Evolutionary conservation across 1,140 invertebrate genomes (phyloP).

Genomic region (Achroia grisella): DNA sequence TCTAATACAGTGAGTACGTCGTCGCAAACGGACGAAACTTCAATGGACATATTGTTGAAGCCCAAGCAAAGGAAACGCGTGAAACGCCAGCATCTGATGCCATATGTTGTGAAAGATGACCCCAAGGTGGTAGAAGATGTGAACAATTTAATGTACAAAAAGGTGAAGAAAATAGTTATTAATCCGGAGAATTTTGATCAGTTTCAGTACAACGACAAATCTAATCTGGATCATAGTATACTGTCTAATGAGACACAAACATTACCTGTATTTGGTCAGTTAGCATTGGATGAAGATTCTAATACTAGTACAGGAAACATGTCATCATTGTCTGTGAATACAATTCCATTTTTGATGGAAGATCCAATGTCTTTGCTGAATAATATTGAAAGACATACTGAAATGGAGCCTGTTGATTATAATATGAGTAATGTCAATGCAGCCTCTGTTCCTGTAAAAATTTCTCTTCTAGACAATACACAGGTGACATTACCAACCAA

Average conservation of each 20-base stretch:
- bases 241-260: not conserved
- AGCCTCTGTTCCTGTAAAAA: not conserved
- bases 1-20: not conserved
- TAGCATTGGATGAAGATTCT: constrained; percentile 34
- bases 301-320: constrained; percentile 27
- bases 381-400: constrained; percentile 29
- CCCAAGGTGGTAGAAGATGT: not conserved
- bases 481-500: constrained; percentile 18
- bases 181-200: constrained; percentile 9
- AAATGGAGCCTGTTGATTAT: not conserved
- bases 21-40: constrained; percentile 21
- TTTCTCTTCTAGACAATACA: constrained; percentile 26
- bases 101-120: constrained; percentile 18
- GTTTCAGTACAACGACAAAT: not conserved
- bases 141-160: not conserved
- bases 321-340: constrained; percentile 20
- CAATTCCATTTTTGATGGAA: constrained; percentile 13
- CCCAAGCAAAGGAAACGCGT: constrained; percentile 9
- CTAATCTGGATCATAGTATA: too few species aligned
- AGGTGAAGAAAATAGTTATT: constrained; percentile 15
- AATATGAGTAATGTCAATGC: not conserved
- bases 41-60: constrained; percentile 13
- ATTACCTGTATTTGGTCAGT: constrained; percentile 18
- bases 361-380: constrained; percentile 23
- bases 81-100: not conserved